Conservation (phyloP, 2,113 vertebrate species). For the Mobula hypostoma region DNA sequence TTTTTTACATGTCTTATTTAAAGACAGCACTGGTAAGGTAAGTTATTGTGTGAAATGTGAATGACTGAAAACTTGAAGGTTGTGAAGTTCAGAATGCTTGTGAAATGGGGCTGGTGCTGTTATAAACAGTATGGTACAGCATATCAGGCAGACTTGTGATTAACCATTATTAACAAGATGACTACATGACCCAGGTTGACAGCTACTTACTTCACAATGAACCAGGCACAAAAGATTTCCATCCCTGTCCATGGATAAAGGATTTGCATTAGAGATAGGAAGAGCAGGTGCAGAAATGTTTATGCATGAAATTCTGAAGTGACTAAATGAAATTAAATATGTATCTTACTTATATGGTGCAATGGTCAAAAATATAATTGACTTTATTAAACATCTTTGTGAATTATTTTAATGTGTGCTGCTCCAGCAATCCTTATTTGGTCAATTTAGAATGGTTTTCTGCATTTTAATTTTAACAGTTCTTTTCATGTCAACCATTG, state of each 20-base stretch:
- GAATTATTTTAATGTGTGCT: constrained; percentile 15
- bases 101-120: neutral
- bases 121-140: neutral
- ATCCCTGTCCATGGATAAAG: constrained; percentile 23
- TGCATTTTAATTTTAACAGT: constrained; percentile 28
- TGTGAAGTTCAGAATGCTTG: neutral
- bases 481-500: neutral
- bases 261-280: constrained; percentile 33
- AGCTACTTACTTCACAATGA: constrained; percentile 32
- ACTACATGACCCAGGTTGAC: constrained; percentile 36
- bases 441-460: neutral
- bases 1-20: neutral
- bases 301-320: constrained; percentile 37
- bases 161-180: constrained; percentile 31
- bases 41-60: neutral
- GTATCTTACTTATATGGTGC: constrained; percentile 35
- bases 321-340: constrained; percentile 37
- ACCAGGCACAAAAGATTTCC: constrained; percentile 35
- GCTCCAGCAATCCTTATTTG: constrained; percentile 3
- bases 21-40: neutral
- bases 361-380: constrained; percentile 36
- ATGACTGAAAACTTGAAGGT: neutral
- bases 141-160: constrained; percentile 21
- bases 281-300: constrained; percentile 37
- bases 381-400: constrained; percentile 33